Evolutionary conservation across 2,797 vertebrate species (phyloP), one percentile per base, ranked within the genome.

Genomic region (Phoeniculus purpureus): DNA sequence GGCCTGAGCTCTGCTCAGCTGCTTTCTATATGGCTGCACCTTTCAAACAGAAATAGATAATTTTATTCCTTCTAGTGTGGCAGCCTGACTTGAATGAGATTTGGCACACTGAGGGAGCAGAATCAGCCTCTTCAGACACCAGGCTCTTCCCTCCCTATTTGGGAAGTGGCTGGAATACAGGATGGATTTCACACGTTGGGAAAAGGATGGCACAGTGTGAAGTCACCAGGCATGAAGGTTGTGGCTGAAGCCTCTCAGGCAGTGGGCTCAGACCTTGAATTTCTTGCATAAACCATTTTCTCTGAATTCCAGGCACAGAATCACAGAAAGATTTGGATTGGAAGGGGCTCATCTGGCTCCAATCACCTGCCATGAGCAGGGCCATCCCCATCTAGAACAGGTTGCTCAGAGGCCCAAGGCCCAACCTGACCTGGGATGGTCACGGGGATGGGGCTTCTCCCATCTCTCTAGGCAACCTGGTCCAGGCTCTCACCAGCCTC

Each of bases 21-120:
- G 19, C 1, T 56, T 47, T 18, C 60, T 6, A 4, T 26, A 4
- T 1, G 12, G 79, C 72, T 32, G 47, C 40, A 14, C 48, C 58
- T 74, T 32, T 65, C 62, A 8, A 25, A 50, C 20, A n/a, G 23
- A 6, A 27, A 20, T 7, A 51, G 25, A 4, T 9, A 17, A 14
- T 34, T 73, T 45, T 23, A 32, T 7, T 17, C 52, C n/a, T 55
- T 45, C 56, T 15, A 16, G 61, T 3, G 1, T 0, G 17, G n/a
- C 5, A 43, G 58, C 0, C 6, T 3, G 23, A 1, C 18, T 7
- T 6, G 40, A 37, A 19, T 2, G 17, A 10, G 18, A 26, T 7
- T 0, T 4, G 61, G 56, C 51, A 12, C 47, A 0, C 20, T 1
- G 22, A 55, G 32, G 20, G 31, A 15, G 20, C 1, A 6, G 20